Evolutionary conservation across 2,113 vertebrate genomes (phyloP), one percentile per base, ranked within the genome.

Genomic region (Dolichotis patagonum): DNA sequence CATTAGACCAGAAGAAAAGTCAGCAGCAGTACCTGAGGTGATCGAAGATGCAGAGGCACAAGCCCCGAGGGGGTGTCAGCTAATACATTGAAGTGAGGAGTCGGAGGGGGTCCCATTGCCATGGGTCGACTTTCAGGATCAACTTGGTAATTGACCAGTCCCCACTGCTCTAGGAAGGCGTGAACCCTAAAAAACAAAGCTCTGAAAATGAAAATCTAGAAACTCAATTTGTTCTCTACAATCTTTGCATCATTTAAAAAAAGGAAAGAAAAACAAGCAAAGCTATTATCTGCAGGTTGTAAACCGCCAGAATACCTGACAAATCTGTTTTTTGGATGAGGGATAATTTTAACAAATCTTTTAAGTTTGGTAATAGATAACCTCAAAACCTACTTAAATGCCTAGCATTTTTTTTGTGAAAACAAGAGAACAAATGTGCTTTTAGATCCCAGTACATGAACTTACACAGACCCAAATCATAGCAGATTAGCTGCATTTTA

Each of bases 111-210:
- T 0, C 99, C 99, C 99, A 99, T 99, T 0, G 99, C 99, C 97
- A 99, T 98, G 0, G 99, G 99, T 2, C 99, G 99, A 93, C 99
- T 99, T 69, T 99, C 99, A 0, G 99, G 98, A n/a, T 99, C 99
- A 63, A 99, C 99, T 90, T 99, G 99, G 97, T 99, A 99, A 97
- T 99, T 99, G 58, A 99, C 99, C 77, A 99, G 99, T 30, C 99
- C 99, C 99, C 99, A 99, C 97, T 99, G 99, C 98, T 99, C 99
- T 98, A 99, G 97, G 94, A 99, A 99, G 0, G 99, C 99, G 20
- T 99, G 99, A 0, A 99, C 99, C 96, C 99, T 99, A 54, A 0
- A 96, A 58, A 30, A 63, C 19, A 52, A 95, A 94, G 24, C 13
- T 69, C 13, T 6, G 1, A 43, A 92, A 46, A 65, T 97, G 96